Base-by-base conservation (phyloP, 2,888 invertebrate species). In the Mythimna impura region DNA sequence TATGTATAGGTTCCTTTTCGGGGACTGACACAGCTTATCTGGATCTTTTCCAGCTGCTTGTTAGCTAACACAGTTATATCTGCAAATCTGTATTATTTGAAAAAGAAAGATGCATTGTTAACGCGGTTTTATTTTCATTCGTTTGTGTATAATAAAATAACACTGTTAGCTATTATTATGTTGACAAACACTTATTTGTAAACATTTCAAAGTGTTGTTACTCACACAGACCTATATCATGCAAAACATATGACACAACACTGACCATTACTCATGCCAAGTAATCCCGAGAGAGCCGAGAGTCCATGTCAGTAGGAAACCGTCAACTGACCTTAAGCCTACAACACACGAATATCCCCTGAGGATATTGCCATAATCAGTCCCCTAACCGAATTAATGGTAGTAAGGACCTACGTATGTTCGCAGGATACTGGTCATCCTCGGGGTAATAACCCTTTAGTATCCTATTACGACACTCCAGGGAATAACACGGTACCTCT, bases 361-460 rank as follows among this genome's bases (percentile, higher is more conserved):
- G 63, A 63, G 80, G 63, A 61, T 66, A 57, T 69, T 55, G 68
- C 64, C 34, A 57, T 80, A 80, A 66, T 80, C 63, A 80, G 40
- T 63, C 55, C 55, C 60, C 68, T 66, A 62, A 78, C 73, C 52
- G 58, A 52, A 73, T 78, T 82, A 80, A 80, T 69, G 62, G 58
- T 66, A 81, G 55, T 54, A 17, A 5, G 22, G 22, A 10, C 62
- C 43, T 25, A 62, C 63, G 52, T 76, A 81, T 61, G 64, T 82
- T 68, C 50, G 52, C 64, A 54, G 79, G 52, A 78, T 62, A n/a
- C 73, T 73, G 67, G 34, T 75, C 75, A 74, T 62, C 65, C 54
- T 67, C 57, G 12, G 55, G 50, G 73, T 82, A 78, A 82, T 80
- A 72, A 72, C 57, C 67, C 54, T 82, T 82, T 68, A 82, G 78